A percentile compares a stretch with the other conserved stretches of the same genome.
Evolutionary conservation across 2,113 vertebrate genomes (phyloP).

Genomic region (Phylloscopus trochilus): DNA sequence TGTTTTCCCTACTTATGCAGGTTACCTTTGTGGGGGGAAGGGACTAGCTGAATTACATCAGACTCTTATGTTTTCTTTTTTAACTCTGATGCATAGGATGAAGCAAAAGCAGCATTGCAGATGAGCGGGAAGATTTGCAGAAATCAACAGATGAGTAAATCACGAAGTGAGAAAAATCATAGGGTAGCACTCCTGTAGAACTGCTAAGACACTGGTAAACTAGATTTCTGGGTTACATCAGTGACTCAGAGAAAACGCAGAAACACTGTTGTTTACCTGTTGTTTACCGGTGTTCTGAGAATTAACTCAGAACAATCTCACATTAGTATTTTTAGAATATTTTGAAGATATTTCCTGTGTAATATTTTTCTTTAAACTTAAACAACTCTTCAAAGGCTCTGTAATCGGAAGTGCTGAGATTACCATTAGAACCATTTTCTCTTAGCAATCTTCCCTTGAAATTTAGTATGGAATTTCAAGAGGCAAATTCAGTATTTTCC

Average conservation of each 20-base stretch:
- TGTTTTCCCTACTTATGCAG: background rate
- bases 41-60: background rate
- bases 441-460: background rate
- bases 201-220: background rate
- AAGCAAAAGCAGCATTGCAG: background rate
- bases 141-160: slow-evolving; percentile 30
- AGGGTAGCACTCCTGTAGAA: background rate
- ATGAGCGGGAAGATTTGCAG: background rate
- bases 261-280: background rate
- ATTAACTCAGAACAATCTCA: background rate
- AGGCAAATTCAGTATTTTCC: background rate
- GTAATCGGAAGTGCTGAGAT: background rate
- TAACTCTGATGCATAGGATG: background rate
- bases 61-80: background rate
- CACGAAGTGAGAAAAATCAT: background rate
- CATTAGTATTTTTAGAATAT: background rate
- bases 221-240: background rate
- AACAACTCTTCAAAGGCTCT: background rate
- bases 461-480: background rate
- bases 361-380: background rate
- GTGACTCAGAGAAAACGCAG: background rate
- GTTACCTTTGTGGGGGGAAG: background rate
- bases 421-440: background rate
- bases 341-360: background rate
- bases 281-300: background rate